Base-by-base conservation (phyloP, 2,797 vertebrate species). In the Periparus ater region DNA sequence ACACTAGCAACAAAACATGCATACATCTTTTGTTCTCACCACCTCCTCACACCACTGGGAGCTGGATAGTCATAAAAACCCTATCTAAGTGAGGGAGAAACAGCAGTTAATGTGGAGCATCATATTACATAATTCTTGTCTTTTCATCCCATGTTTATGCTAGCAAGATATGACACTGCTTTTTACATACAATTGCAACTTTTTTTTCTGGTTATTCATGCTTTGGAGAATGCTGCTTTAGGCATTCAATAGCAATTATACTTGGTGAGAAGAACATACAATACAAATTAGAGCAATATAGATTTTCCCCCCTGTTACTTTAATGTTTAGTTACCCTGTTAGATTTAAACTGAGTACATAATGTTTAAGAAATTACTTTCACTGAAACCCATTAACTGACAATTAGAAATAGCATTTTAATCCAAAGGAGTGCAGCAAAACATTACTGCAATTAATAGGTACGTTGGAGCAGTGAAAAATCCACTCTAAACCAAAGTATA, bases 211-310 rank as follows among this genome's bases (percentile, higher is more conserved):
- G 95, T 95, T 98, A 96, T 97, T 97, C 95, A 86, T 96, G 96
- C 92, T 96, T 97, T 96, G 96, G 91, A 94, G 89, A 97, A 96
- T 93, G 92, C 90, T 90, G 96, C 97, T 98, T 97, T 96, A 97
- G 95, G 97, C 97, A 98, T 97, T 98, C 97, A 96, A 97, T 98
- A 98, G 96, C 97, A 98, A 98, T 98, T 98, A 97, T 93, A 96
- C 95, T 97, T 97, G 95, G 93, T 97, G 95, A 97, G 96, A 98
- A 97, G 97, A 98, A 97, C 97, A 96, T 95, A 98, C 96, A 97
- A 98, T 97, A 97, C 97, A 98, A 98, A 98, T 98, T 98, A 98
- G 95, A 97, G 96, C 72, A 88, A 97, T 98, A 98, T 97, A 97
- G 98, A 98, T 98, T 97, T 97, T 19, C 78, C 95, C 92, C 93